Evolutionary conservation across 1,140 invertebrate genomes (phyloP), one percentile per base, ranked within the genome.

Genomic region (Potamilus streckersoni): DNA sequence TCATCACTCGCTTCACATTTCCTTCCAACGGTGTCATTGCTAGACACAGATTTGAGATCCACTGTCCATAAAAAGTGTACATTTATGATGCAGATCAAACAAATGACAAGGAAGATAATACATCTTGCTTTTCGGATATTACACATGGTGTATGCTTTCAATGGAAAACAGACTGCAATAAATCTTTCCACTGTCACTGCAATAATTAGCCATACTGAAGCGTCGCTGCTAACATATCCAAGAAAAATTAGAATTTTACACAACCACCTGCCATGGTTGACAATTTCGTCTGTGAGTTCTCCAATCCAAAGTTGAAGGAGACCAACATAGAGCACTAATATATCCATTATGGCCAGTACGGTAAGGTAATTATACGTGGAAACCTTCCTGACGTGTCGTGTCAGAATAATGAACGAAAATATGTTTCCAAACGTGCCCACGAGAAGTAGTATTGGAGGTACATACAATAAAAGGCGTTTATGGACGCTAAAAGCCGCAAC

Each of bases 161-260:
- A 78, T 14, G 89, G 89, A 73, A 82, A 80, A 38, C 84, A 85
- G 13, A 89, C 88, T 55, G 86, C 89, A 62, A 90, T 88, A 72
- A 80, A 89, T 14, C 89, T 78, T 73, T 90, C 89, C 11, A 88
- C 66, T 4, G 89, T 90, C 15, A 90, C 87, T 5, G 88, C 88
- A 19, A 90, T 84, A n/a, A 90, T 89, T 2, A 89, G 79, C 88
- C 89, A 90, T 0, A 89, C 89, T 20, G 85, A 86, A 19, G 83
- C 82, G 71, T 89, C 82, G 66, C 87, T 88, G 67, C 82, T 76
- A 17, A 85, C 80, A 71, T 87, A 89, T 19, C 85, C 85, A 1
- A 87, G 59, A 20, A 85, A 82, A 15, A 83, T 76, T 8, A 84
- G 83, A 27, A 82, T n/a, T 71, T 88, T 89, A 75, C 89, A 90